These are phyloP conservation scores for Paraescarpia echinospica DNA, from an alignment of 1,140 invertebrate species.

Conservation along the genomic window DNA sequence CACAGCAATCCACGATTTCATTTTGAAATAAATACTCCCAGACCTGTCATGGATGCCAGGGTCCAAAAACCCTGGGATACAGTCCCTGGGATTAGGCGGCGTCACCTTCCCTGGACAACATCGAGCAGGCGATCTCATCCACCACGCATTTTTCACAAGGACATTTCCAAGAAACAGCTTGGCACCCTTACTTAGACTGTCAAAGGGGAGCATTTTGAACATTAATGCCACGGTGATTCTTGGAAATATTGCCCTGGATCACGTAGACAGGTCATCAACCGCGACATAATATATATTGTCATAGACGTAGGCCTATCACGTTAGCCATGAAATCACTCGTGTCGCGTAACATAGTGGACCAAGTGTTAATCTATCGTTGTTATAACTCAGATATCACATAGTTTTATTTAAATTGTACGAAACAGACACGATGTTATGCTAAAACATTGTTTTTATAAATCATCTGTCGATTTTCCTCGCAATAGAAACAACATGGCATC, in stretches of 20 bases:
- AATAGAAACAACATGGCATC: too few relatives aligned
- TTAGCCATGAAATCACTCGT: background rate
- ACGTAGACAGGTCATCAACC: background rate
- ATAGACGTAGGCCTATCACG: background rate
- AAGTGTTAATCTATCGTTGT: background rate
- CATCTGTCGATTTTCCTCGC: too few relatives aligned
- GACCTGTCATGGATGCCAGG: background rate
- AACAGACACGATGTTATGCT: too few relatives aligned
- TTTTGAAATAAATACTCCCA: background rate
- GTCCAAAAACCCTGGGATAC: background rate
- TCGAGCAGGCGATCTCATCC: background rate
- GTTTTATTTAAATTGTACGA: too few relatives aligned
- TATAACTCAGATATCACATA: background rate
- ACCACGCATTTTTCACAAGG: background rate
- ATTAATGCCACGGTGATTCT: background rate
- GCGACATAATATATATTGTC: slow-evolving; percentile 1
- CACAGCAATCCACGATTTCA: background rate
- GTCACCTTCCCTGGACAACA: background rate
- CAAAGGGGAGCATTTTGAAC: background rate
- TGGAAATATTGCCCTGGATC: background rate
- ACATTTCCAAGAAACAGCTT: background rate
- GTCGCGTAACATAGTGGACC: background rate
- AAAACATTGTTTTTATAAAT: too few relatives aligned
- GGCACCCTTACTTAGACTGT: background rate
- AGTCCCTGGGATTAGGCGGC: background rate